A percentile compares a stretch with the other conserved stretches of the same genome.
phyloP scores from a whole-genome alignment of 2,113 vertebrate genomes.

The Rhinichthys klamathensis region DNA sequence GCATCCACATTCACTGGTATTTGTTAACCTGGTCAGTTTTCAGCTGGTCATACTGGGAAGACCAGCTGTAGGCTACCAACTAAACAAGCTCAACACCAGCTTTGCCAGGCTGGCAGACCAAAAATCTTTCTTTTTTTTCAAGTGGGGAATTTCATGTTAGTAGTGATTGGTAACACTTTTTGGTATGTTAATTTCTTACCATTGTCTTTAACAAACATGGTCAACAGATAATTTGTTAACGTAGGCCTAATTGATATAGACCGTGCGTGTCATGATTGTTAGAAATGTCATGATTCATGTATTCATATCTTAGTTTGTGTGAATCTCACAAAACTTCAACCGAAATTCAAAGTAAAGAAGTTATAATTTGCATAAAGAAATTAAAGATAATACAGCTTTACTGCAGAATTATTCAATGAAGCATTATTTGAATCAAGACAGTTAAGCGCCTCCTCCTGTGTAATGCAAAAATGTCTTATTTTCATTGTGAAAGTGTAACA shows the following conservation, averaged over 20 bases:
- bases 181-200: background rate
- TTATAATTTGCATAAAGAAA: background rate
- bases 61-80: background rate
- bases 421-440: slow-evolving; percentile 4
- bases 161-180: background rate
- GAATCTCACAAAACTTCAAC: background rate
- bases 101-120: too few species aligned
- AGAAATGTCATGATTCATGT: background rate
- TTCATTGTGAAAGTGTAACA: background rate
- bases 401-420: background rate
- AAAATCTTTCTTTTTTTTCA: too few species aligned
- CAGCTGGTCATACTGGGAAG: too few species aligned
- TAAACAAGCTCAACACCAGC: too few species aligned
- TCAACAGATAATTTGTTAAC: background rate
- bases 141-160: too few species aligned
- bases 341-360: background rate
- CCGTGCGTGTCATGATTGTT: background rate
- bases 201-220: background rate
- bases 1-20: background rate
- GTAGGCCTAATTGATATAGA: background rate
- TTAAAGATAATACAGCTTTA: background rate
- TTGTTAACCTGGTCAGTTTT: background rate
- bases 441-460: background rate
- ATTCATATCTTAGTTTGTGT: background rate
- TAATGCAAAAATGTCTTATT: background rate